Evolutionary conservation across 1,140 invertebrate species (phyloP).

Genomic region (Aethina tumida): DNA sequence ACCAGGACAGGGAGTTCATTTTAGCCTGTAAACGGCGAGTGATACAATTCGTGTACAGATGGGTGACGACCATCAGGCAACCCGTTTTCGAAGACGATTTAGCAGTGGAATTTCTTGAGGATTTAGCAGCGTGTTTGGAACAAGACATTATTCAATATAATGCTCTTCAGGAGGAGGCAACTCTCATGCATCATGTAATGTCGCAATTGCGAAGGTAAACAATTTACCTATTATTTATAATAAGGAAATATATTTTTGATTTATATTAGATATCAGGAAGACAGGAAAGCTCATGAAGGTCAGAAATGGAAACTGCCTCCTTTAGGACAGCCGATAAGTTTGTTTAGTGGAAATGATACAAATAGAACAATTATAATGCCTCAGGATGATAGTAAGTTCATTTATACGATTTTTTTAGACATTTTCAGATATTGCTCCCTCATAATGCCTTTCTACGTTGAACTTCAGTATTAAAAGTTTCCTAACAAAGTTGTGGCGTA

Average conservation of each 20-base stretch:
- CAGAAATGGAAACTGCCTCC: slow-evolving; percentile 63
- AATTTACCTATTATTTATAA: not conserved
- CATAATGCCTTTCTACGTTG: slow-evolving; percentile 1
- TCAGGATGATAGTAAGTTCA: slow-evolving; percentile 55
- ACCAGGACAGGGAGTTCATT: slow-evolving; percentile 61
- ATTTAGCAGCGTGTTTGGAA: slow-evolving; percentile 59
- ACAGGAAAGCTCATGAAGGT: slow-evolving; percentile 43
- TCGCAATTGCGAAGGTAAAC: slow-evolving; percentile 46
- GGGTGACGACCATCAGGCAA: slow-evolving; percentile 61
- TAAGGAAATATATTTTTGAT: not conserved
- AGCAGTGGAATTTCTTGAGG: slow-evolving; percentile 64
- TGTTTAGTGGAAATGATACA: slow-evolving; percentile 45
- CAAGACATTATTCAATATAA: slow-evolving; percentile 43
- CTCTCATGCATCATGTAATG: slow-evolving; percentile 56
- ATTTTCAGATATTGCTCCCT: not conserved
- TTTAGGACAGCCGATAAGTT: slow-evolving; percentile 53
- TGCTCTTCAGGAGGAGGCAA: slow-evolving; percentile 51
- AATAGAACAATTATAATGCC: slow-evolving; percentile 48
- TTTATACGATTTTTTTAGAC: not conserved
- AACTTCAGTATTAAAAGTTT: too few relatives aligned
- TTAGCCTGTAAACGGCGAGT: slow-evolving; percentile 65
- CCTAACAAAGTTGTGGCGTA: too few relatives aligned
- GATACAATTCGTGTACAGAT: slow-evolving; percentile 67
- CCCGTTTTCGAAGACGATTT: slow-evolving; percentile 65
- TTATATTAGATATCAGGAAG: slow-evolving; percentile 37